A percentile compares a stretch with the other conserved stretches of the same genome.
Conservation (phyloP, 1,140 invertebrate genomes). For the Papilio polytes region DNA sequence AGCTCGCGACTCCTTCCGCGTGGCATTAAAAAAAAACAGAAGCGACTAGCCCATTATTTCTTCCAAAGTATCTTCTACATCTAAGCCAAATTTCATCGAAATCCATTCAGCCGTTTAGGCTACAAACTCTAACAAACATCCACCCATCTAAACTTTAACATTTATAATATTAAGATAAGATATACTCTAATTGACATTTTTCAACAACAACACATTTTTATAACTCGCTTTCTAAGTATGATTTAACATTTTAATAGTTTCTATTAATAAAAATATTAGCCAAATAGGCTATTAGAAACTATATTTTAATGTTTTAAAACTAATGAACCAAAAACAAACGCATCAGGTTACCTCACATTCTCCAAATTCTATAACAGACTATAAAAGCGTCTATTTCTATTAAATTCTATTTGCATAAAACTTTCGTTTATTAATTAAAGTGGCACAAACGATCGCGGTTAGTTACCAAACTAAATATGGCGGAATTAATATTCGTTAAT, state of each 20-base stretch:
- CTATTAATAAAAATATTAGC: slow-evolving; percentile 9
- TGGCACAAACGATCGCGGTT: slow-evolving; percentile 16
- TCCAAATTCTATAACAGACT: slow-evolving; percentile 19
- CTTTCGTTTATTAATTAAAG: background rate
- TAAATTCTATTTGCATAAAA: slow-evolving; percentile 31
- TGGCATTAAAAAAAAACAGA: too few relatives aligned
- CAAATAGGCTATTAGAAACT: slow-evolving; percentile 2
- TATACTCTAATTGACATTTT: too few relatives aligned
- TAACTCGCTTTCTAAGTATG: background rate
- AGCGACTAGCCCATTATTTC: too few relatives aligned
- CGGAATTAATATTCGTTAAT: slow-evolving; percentile 52
- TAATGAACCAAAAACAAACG: slow-evolving; percentile 11
- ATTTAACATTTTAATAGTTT: slow-evolving; percentile 3
- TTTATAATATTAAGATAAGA: too few relatives aligned
- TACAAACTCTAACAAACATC: too few relatives aligned
- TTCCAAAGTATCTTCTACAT: too few relatives aligned
- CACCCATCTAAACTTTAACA: too few relatives aligned
- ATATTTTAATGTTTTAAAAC: slow-evolving; percentile 3
- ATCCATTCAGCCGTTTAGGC: too few relatives aligned
- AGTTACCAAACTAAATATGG: slow-evolving; percentile 40
- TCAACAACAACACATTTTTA: background rate
- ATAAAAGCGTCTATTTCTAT: background rate
- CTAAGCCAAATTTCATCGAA: too few relatives aligned
- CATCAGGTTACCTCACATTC: background rate
- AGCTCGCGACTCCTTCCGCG: too few relatives aligned